phyloP scores from a whole-genome alignment of 2,888 invertebrate species.

The Apamea anceps region DNA sequence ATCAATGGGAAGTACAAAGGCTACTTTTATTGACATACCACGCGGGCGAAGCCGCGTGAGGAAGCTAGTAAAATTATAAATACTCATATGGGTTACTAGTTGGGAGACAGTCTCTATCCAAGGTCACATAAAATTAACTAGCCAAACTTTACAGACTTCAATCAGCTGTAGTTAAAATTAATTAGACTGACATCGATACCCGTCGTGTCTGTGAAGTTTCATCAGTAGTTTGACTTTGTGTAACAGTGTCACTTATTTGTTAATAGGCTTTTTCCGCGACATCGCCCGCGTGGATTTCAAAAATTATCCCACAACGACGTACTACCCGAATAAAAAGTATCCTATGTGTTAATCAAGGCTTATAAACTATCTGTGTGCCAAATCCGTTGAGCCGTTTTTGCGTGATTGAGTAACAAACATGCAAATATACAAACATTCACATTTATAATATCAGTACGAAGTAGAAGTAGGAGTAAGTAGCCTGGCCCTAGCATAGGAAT shows the following conservation, averaged over 20 bases:
- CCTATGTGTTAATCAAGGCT: not conserved
- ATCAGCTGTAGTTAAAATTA: not conserved
- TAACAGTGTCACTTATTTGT: not conserved
- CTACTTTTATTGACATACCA: no score
- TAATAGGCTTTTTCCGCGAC: no score
- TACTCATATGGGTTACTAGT: not conserved
- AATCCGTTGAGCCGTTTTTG: not conserved
- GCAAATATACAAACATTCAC: not conserved
- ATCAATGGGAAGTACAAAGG: no score
- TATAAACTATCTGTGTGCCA: not conserved
- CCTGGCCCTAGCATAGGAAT: not conserved
- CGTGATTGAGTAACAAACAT: not conserved
- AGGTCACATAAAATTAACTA: not conserved
- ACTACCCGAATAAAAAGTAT: no score
- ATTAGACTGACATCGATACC: not conserved
- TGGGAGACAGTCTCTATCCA: not conserved
- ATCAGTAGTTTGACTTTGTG: not conserved
- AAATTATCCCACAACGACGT: no score
- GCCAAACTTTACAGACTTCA: not conserved
- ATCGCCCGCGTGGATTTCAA: no score
- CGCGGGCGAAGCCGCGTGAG: not conserved
- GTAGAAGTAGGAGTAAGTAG: not conserved
- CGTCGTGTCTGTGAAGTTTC: not conserved
- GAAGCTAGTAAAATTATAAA: not conserved
- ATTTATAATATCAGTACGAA: not conserved